These are phyloP conservation scores for Drosophila littoralis DNA, from an alignment of 1,140 invertebrate species.

Conservation along the genomic window DNA sequence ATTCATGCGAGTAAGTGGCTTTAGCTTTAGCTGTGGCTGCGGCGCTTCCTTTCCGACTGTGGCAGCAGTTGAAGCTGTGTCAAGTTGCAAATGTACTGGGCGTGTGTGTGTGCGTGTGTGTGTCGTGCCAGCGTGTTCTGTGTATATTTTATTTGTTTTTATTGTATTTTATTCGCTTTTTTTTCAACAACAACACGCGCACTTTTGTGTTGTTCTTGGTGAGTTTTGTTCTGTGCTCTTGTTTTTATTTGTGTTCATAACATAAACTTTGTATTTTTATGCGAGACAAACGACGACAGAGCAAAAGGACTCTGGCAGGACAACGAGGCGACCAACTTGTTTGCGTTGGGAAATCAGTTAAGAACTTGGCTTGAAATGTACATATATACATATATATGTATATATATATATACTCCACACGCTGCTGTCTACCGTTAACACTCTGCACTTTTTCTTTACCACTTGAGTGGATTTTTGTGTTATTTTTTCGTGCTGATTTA, in stretches of 20 bases:
- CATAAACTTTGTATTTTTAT: conserved; percentile 83
- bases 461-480: conserved; percentile 83
- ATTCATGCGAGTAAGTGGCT: conserved; percentile 34
- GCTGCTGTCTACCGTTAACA: conserved; percentile 62
- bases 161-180: conserved; percentile 77
- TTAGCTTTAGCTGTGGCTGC: conserved; percentile 26
- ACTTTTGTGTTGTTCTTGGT: conserved; percentile 71
- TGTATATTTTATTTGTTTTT: conserved; percentile 80
- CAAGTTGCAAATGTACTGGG: conserved; percentile 75
- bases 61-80: conserved; percentile 58
- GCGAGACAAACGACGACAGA: conserved; percentile 47
- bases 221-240: conserved; percentile 68
- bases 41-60: conserved; percentile 46
- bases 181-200: conserved; percentile 50
- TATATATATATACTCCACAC: conserved; percentile 47
- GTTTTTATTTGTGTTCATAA: conserved; percentile 82
- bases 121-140: conserved; percentile 53
- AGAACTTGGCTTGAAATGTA: conserved; percentile 62
- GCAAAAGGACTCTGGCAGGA: conserved; percentile 21
- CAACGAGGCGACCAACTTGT: conserved; percentile 68
- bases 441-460: conserved; percentile 71
- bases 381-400: conserved; percentile 13
- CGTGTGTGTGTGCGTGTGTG: conserved; percentile 6
- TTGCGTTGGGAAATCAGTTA: conserved; percentile 81
- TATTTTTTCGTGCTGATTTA: conserved; percentile 74